Base-by-base conservation (phyloP, 2,797 vertebrate species). In the Acanthurus leucopareius region DNA sequence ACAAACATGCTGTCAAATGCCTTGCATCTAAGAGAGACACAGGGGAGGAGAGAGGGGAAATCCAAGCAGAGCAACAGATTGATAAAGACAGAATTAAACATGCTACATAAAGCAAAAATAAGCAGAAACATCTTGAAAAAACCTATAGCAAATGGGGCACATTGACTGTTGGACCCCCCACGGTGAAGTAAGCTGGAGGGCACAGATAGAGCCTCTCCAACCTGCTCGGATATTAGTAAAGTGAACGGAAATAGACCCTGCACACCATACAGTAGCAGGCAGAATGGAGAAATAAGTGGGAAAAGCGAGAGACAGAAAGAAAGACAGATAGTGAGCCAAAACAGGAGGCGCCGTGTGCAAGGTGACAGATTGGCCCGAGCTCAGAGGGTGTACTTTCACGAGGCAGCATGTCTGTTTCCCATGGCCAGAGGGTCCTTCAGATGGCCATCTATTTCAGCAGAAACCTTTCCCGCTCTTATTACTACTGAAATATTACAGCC, bases 331-430 rank as follows among this genome's bases (percentile, higher is more conserved):
- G 48, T 15, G 32, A 82, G 53, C 62, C 65, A 69, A 60, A 88
- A 68, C 71, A 75, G 67, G 75, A 79, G 58, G 54, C 57, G 49
- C 42, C 62, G 15, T 76, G 51, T 71, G 62, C 38, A 78, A 87
- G 86, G 77, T 71, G 81, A 84, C 86, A 87, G 79, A 91, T 82
- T 86, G 89, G 77, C 44, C 22, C 35, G 54, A 75, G 76, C 63
- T 87, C 52, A 2, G 35, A 79, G 81, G 80, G 62, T 75, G 59
- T 48, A 73, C 52, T 75, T 82, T 88, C 69, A 79, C 64, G 72
- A 70, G 76, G 80, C 71, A 66, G 57, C 73, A 67, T 83, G 83
- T 82, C 63, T 69, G 64, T 73, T 83, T 87, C 35, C 4, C 49
- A 64, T 80, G 60, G 71, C 85, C 73, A 38, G 62, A 61, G 84